Evolutionary conservation across 2,888 invertebrate genomes (phyloP), one percentile per base, ranked within the genome.

Genomic region (Hofmannophila pseudospretella): DNA sequence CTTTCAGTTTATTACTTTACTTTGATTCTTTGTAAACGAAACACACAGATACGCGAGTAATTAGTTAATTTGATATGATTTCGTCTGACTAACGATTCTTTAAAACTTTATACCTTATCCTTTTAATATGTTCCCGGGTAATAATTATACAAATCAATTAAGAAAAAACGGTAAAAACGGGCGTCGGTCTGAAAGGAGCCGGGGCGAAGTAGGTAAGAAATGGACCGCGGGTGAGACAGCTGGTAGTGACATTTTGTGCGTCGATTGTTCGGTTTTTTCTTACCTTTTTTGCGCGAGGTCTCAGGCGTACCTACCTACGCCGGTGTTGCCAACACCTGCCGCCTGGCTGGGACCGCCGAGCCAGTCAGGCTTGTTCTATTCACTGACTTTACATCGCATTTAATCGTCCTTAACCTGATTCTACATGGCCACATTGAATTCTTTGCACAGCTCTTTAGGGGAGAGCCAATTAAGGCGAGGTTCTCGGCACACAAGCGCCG

Each of bases 201-300:
- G 41, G 38, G 30, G 22, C 40, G 31, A 26, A 8, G 36, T 55
- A 53, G 41, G 45, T 51, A 47, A 56, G 56, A 47, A 59, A 64
- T 54, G 54, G 58, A 51, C 49, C 51, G 68, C 66, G 67, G 69
- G 68, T 66, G 70, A 64, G 78, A 68, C 82, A 81, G 80, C 77
- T 82, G 82, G 63, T 65, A 63, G 63, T 71, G 75, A 78, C 74
- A 76, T 79, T 80, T 70, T 67, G 67, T 67, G 52, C 63, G 67
- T 55, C 55, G 54, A 52, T 51, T 47, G n/a, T 49, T 44, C 38
- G 37, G 47, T 49, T 57, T 62, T 73, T 75, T 70, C 60, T 49
- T 54, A 38, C 39, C 42, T 64, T 70, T 74, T 64, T 65, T 58
- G 58, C 3, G 57, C 53, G 51, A 57, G 56, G 54, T 57, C 60